phyloP scores from a whole-genome alignment of 2,797 vertebrate genomes.

The Nyctalus aviator region DNA sequence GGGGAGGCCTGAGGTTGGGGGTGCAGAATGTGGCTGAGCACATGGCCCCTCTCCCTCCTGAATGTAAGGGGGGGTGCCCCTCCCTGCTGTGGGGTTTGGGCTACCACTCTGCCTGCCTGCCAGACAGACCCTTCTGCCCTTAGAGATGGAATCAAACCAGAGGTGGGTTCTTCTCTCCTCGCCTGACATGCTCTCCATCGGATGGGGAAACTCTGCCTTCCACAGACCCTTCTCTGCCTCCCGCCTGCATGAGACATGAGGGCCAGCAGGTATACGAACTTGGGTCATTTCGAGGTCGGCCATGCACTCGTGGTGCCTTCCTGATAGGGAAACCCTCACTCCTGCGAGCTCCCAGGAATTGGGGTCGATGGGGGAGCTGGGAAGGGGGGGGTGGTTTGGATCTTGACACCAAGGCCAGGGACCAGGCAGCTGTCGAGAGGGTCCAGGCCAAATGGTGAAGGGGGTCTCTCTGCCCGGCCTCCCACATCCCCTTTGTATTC shows the following conservation, averaged over 20 bases:
- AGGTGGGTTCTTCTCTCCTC: background rate
- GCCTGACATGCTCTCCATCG: background rate
- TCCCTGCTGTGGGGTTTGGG: background rate
- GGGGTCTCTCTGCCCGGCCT: background rate
- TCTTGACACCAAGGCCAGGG: background rate
- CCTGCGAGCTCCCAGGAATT: background rate
- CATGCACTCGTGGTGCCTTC: background rate
- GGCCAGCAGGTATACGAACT: background rate
- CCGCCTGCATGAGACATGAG: background rate
- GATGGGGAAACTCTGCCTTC: too few relatives aligned
- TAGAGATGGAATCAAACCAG: accelerated
- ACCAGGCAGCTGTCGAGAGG: background rate
- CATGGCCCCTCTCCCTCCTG: background rate
- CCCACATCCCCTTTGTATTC: background rate
- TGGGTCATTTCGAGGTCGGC: background rate
- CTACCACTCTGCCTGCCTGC: background rate
- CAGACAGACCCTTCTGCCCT: accelerated
- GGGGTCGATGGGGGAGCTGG: too few relatives aligned
- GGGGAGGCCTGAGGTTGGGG: background rate
- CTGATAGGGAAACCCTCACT: background rate
- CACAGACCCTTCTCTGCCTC: background rate
- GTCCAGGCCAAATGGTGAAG: background rate
- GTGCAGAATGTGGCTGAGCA: background rate
- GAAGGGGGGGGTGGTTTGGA: background rate
- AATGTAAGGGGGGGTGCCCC: background rate